Conservation (phyloP, 1,140 invertebrate species). For the Drosophila willistoni region DNA sequence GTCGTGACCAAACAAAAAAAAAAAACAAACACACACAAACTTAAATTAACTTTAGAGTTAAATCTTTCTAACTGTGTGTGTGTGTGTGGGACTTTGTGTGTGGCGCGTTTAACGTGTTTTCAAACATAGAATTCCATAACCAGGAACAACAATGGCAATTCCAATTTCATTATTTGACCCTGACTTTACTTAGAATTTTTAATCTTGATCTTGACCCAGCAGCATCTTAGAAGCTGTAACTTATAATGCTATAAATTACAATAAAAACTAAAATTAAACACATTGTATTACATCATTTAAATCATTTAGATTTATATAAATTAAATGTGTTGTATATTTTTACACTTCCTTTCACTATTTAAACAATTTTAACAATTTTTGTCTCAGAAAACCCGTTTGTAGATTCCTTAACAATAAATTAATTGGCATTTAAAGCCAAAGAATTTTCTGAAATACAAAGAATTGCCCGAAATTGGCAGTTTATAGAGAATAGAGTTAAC, state of each 20-base stretch:
- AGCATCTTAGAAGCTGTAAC: background rate
- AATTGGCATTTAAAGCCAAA: too few relatives aligned
- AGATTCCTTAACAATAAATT: too few relatives aligned
- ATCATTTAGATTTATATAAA: too few relatives aligned
- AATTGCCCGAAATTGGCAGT: too few relatives aligned
- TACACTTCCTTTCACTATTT: too few relatives aligned
- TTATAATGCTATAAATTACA: background rate
- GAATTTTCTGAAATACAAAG: too few relatives aligned
- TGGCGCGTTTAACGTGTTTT: conserved; percentile 5
- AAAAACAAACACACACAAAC: conserved; percentile 17
- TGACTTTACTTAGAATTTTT: background rate
- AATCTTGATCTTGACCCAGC: background rate
- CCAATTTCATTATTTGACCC: background rate
- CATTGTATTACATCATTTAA: too few relatives aligned
- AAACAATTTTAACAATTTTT: too few relatives aligned
- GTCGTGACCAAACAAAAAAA: conserved; percentile 70
- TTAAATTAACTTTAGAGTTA: background rate
- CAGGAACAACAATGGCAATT: conserved; percentile 1
- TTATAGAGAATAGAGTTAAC: too few relatives aligned
- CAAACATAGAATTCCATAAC: conserved; percentile 3
- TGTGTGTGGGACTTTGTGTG: background rate
- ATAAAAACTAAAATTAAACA: background rate
- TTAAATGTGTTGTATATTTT: too few relatives aligned
- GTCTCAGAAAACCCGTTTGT: too few relatives aligned
- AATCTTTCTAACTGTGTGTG: conserved; percentile 1